Evolutionary conservation across 2,888 invertebrate genomes (phyloP), one percentile per base, ranked within the genome.

Genomic region (Tetranychus piercei): DNA sequence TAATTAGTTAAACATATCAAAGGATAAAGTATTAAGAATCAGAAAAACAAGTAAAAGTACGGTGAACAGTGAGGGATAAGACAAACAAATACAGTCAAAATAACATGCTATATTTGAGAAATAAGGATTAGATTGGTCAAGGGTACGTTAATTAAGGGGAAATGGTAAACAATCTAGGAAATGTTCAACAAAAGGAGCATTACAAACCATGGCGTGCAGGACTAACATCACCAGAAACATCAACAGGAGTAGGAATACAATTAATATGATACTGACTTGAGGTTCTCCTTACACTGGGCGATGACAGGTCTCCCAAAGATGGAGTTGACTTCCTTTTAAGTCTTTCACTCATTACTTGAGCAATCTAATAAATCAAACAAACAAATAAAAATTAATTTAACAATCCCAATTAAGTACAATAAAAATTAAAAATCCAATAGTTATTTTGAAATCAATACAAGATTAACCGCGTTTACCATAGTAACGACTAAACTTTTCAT

Each of bases 261-360:
- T 69, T 20, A 22, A 23, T 11, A 69, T 69, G 69, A 69, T 69
- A 69, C 34, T 69, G 69, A 23, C 69, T 69, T 69, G 69, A 69
- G 20, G 69, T 69, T 23, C 69, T 20, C 69, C 69, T 20, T 23
- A 69, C 69, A 23, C 20, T 23, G 34, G 69, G 69, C 34, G 69
- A 69, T 69, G 69, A 23, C 6, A 23, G 22, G 22, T 55, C 55
- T 55, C 5, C 55, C 9, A 55, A 15, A 8, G 15, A 55, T 15
- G 55, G 15, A 55, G 55, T 55, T 55, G 55, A 55, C 15, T 55
- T 55, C 9, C 55, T 55, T 55, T 55, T 55, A 34, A 34, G 34
- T 34, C 34, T 1, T 15, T 55, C 55, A 55, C 55, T 55, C 55
- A 55, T 55, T 6, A 55, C 15, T 55, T 1, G 15, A 55, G 15